Conservation (phyloP, 2,113 vertebrate species). For the Seriola quinqueradiata region DNA sequence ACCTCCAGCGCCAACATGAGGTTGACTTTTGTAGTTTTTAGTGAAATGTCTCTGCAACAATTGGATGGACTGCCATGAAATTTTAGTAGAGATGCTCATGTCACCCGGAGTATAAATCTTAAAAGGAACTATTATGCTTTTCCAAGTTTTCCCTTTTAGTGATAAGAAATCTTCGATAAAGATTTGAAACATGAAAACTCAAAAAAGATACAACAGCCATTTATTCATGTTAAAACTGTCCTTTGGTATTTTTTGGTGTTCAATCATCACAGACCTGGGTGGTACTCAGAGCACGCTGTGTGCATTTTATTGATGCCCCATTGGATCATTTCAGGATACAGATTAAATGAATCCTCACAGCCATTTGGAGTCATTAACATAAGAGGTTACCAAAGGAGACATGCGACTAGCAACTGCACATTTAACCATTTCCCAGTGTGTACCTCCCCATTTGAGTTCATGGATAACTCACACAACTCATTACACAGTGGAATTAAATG, state of each 20-base stretch:
- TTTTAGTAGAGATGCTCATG: not conserved
- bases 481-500: conserved; percentile 17
- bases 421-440: conserved; percentile 22
- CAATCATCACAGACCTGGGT: conserved; percentile 4
- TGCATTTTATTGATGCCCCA: conserved; percentile 5
- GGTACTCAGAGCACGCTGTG: conserved; percentile 24
- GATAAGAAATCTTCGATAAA: not conserved
- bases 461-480: not conserved
- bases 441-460: conserved; percentile 5
- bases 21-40: too few species aligned
- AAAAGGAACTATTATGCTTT: too few species aligned
- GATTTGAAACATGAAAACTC: conserved; percentile 5
- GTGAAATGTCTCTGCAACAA: not conserved
- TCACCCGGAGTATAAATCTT: not conserved
- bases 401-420: conserved; percentile 13
- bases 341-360: conserved; percentile 24
- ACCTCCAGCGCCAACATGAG: too few species aligned
- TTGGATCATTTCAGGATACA: conserved; percentile 16
- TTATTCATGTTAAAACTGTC: conserved; percentile 11
- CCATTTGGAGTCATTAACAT: conserved; percentile 24
- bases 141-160: too few species aligned
- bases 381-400: conserved; percentile 18
- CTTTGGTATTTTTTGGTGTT: conserved; percentile 8
- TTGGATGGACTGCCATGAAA: not conserved
- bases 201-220: not conserved